Base-by-base conservation (phyloP, 2,797 vertebrate genomes). In the Todus mexicanus region DNA sequence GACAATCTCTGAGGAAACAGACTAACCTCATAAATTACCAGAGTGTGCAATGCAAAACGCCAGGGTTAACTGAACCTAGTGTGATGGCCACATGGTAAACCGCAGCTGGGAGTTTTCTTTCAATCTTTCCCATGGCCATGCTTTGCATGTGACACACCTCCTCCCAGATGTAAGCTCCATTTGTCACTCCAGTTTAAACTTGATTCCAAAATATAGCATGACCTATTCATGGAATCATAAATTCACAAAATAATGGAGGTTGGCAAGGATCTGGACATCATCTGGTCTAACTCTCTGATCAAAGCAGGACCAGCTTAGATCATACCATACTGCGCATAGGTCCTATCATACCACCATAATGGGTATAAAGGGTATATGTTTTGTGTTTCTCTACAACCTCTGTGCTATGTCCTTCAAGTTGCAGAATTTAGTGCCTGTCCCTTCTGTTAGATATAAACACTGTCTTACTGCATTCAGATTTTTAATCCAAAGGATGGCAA, bases 1-100 rank as follows among this genome's bases (percentile, higher is more conserved):
- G 70, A 78, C 74, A 73, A 80, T 68, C 83, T 68, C 93, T 57
- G 74, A 89, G 83, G 77, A 88, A 95, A 94, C 68, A 74, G 54
- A 53, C 21, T 23, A 68, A 84, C 13, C 60, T 76, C 80, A 35
- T 43, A 70, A 70, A 91, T 82, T 45, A 88, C 21, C 70, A 51
- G 70, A 26, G 29, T 29, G 73, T 20, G 51, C 80, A 91, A 35
- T 12, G 69, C 61, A 81, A 29, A 88, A 60, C 54, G 48, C 29
- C 8, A 57, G 40, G 33, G 69, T 56, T 51, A 88, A 19, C 12
- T 48, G 73, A 70, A 47, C 43, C 48, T 64, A 35, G 2, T 0
- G 2, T 17, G 47, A 60, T 21, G 83, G 80, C 56, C 61, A 45
- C 40, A 38, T 63, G 45, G 29, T 5, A 37, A 84, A 31, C 26